Evolutionary conservation across 2,888 invertebrate genomes (phyloP).

Genomic region (Heliothis peltigera): DNA sequence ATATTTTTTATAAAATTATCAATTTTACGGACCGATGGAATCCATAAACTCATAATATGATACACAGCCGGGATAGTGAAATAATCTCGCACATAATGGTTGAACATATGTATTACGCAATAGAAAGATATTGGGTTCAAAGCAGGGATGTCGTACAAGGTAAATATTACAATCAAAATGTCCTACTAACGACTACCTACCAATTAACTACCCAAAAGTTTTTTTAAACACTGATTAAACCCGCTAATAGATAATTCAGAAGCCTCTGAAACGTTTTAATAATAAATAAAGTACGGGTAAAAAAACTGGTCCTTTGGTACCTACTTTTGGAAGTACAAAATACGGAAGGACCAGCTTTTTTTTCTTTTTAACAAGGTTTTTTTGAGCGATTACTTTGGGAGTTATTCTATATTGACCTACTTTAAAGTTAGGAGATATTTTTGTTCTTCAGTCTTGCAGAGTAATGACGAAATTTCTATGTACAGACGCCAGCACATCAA

Average conservation of each 20-base stretch:
- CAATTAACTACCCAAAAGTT: slow-evolving; percentile 22
- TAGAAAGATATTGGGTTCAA: too few species aligned
- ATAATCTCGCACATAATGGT: too few species aligned
- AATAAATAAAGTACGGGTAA: slow-evolving; percentile 41
- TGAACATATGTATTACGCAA: too few species aligned
- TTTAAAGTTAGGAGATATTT: neutral
- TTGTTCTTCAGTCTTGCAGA: neutral
- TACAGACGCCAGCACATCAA: too few species aligned
- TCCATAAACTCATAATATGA: too few species aligned
- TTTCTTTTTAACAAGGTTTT: slow-evolving; percentile 26
- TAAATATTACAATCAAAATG: slow-evolving; percentile 1
- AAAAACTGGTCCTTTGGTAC: slow-evolving; percentile 27
- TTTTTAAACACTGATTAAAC: slow-evolving; percentile 39
- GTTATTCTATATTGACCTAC: slow-evolving; percentile 8
- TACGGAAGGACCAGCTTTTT: slow-evolving; percentile 24
- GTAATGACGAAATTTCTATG: too few species aligned
- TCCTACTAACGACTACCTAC: slow-evolving; percentile 10
- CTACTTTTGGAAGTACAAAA: slow-evolving; percentile 1
- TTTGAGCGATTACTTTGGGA: slow-evolving; percentile 3
- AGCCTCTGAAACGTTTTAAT: slow-evolving; percentile 46
- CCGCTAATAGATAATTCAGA: slow-evolving; percentile 52
- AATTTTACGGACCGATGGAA: too few species aligned
- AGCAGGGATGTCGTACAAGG: neutral
- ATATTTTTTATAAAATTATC: too few species aligned
- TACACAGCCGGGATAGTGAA: too few species aligned